phyloP scores from a whole-genome alignment of 2,113 vertebrate genomes.

The Neofelis nebulosa region DNA sequence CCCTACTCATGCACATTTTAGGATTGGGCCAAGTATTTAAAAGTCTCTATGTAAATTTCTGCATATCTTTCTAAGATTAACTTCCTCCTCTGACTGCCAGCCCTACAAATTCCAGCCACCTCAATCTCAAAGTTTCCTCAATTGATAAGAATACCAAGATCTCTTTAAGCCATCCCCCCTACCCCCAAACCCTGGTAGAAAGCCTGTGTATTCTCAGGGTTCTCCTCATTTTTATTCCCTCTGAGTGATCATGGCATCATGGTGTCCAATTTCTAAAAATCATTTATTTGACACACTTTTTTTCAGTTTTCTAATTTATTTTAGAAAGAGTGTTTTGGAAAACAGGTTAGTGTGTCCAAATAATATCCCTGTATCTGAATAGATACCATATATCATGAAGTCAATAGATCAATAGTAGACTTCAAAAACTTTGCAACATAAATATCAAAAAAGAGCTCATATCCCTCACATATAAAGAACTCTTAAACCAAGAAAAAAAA shows the following conservation, averaged over 20 bases:
- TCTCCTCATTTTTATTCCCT: background rate
- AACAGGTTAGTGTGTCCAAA: background rate
- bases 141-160: background rate
- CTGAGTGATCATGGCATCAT: background rate
- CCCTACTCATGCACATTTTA: background rate
- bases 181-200: background rate
- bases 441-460: background rate
- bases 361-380: background rate
- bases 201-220: background rate
- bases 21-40: background rate
- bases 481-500: background rate
- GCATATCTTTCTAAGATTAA: background rate
- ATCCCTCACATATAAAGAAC: background rate
- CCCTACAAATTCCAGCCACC: background rate
- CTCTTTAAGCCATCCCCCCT: background rate
- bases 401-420: background rate
- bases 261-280: background rate
- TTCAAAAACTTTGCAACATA: background rate
- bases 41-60: background rate
- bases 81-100: background rate
- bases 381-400: background rate
- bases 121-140: background rate
- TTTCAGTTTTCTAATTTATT: background rate
- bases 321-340: background rate
- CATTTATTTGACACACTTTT: background rate